phyloP scores from a whole-genome alignment of 1,140 invertebrate species.

The Bombus pyrosoma region DNA sequence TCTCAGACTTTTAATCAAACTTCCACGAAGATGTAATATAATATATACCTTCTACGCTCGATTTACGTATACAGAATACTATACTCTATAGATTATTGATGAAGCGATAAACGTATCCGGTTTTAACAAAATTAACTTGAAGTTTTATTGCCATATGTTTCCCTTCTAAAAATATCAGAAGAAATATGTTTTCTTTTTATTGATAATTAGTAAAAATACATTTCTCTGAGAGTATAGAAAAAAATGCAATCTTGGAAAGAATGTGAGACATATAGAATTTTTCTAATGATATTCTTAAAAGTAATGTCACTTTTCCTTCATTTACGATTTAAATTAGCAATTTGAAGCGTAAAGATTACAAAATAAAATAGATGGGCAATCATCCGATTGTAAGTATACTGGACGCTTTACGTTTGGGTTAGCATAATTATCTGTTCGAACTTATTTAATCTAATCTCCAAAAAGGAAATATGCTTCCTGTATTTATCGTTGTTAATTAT shows the following conservation, averaged over 20 bases:
- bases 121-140: not conserved
- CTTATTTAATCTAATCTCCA: not conserved
- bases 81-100: no score
- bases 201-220: no score
- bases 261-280: not conserved
- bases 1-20: no score
- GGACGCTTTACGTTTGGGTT: no score
- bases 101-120: no score
- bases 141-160: no score
- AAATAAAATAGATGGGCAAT: no score
- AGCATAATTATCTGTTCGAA: no score
- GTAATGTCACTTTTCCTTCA: not conserved
- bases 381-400: no score
- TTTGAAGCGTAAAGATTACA: not conserved
- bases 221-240: no score
- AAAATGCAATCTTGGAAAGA: no score
- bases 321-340: not conserved
- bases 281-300: not conserved
- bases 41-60: not conserved
- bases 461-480: not conserved
- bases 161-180: not conserved
- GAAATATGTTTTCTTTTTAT: no score
- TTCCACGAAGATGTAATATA: not conserved
- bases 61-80: not conserved
- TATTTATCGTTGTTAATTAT: not conserved